phyloP scores from a whole-genome alignment of 2,797 vertebrate genomes.

The Poecilia velifera region DNA sequence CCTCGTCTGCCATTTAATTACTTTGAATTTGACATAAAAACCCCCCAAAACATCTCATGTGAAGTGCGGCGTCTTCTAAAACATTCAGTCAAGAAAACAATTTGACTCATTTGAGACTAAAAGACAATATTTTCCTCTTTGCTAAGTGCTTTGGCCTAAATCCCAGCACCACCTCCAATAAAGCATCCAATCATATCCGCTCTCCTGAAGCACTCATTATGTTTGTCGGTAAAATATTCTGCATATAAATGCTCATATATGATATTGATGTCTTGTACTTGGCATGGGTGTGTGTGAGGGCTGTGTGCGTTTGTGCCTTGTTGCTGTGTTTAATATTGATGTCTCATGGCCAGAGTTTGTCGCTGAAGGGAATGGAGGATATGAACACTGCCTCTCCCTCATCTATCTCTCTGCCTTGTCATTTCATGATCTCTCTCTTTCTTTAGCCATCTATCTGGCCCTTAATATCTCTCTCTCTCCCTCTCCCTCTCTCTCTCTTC shows the following conservation, averaged over 20 bases:
- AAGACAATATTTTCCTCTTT: constrained; percentile 43
- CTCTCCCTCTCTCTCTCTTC: constrained; percentile 15
- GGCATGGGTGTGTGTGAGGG: constrained; percentile 65
- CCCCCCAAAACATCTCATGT: constrained; percentile 5
- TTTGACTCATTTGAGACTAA: constrained; percentile 46
- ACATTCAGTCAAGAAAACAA: constrained; percentile 41
- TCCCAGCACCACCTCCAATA: constrained; percentile 41
- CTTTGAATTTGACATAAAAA: constrained; percentile 7
- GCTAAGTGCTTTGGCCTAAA: constrained; percentile 59
- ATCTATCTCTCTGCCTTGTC: constrained; percentile 81
- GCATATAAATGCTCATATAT: constrained; percentile 85
- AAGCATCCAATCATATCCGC: constrained; percentile 65
- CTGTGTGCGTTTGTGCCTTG: constrained; percentile 60
- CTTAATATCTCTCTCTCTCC: constrained; percentile 53
- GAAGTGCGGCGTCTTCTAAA: constrained; percentile 27
- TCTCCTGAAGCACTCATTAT: constrained; percentile 64
- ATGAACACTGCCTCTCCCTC: constrained; percentile 76
- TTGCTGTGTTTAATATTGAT: constrained; percentile 86
- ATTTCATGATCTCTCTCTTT: constrained; percentile 64
- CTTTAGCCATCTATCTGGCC: constrained; percentile 61
- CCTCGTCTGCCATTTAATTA: constrained; percentile 13
- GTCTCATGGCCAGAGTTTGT: constrained; percentile 78
- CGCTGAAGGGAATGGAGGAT: constrained; percentile 83
- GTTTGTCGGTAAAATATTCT: constrained; percentile 81
- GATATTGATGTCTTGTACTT: constrained; percentile 79